Evolutionary conservation across 2,888 invertebrate species (phyloP), one percentile per base, ranked within the genome.

Genomic region (Glaucopsyche alexis): DNA sequence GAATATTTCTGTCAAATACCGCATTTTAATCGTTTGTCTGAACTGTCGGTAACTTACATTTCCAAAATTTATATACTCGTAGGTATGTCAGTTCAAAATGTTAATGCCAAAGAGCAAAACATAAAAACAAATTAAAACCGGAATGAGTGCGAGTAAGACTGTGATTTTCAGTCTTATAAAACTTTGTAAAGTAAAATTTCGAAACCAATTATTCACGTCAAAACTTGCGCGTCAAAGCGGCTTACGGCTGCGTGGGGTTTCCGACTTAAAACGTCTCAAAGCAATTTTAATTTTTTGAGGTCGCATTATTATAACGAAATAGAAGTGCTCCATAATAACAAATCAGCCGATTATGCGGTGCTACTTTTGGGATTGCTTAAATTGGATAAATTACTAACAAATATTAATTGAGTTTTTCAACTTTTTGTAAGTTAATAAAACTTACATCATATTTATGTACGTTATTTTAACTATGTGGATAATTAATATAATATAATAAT

Each of bases 171-270:
- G 69, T 69, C 47, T 19, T 47, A 49, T 69, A 69, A 69, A 69
- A 69, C 19, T 69, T 69, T 47, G 14, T 19, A 16, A 14, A 49
- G 69, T 49, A 7, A 49, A 49, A 69, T 69, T 47, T 69, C 47
- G 47, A 69, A 69, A 69, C 49, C 69, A 69, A 69, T 69, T 69
- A 69, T 69, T 69, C 69, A 69, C 47, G 69, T 69, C 69, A 49
- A 49, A 69, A 69, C 29, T 69, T 69, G 19, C 29, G 19, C 49
- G 16, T 45, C 45, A 69, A 69, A 69, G 69, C 45, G 69, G 69
- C 69, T 69, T 69, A 69, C 29, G 29, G 29, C 69, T 47, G 49
- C 69, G 69, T 69, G 49, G 47, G 69, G 49, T 19, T 69, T 69
- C 49, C 19, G 45, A 14, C 69, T 69, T 19, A 5, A 47, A 49